Conservation (phyloP, 2,113 vertebrate genomes). For the Myodes glareolus region DNA sequence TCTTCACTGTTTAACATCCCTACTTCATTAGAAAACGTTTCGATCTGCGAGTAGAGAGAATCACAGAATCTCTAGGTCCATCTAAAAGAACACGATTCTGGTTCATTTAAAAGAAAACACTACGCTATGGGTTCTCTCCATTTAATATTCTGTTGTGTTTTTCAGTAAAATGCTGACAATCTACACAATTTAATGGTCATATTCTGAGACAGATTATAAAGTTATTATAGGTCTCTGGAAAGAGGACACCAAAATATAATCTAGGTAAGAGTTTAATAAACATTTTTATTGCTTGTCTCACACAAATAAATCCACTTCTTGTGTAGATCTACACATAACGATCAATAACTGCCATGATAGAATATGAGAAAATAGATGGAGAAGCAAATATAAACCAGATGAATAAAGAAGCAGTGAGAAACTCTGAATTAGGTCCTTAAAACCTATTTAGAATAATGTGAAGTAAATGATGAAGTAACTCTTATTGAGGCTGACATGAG, state of each 20-base stretch:
- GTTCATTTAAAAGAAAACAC: conserved; percentile 42
- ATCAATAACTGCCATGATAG: background rate
- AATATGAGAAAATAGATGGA: background rate
- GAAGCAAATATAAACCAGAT: background rate
- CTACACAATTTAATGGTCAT: background rate
- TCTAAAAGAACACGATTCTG: background rate
- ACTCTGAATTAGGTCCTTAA: background rate
- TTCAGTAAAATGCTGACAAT: background rate
- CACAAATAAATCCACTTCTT: background rate
- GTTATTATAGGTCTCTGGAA: background rate
- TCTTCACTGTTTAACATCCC: background rate
- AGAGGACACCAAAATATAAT: background rate
- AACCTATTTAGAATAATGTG: background rate
- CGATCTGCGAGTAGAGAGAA: background rate
- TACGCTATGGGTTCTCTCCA: background rate
- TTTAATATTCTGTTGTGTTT: background rate
- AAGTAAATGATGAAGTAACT: background rate
- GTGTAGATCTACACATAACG: background rate
- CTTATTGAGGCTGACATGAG: background rate
- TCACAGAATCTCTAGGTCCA: conserved; percentile 11
- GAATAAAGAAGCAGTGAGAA: background rate
- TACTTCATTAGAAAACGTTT: background rate
- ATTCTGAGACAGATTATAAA: background rate
- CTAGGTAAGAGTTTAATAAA: background rate
- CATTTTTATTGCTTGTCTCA: background rate